Evolutionary conservation across 2,888 invertebrate species (phyloP), one percentile per base, ranked within the genome.

Genomic region (Torymus tubicola): DNA sequence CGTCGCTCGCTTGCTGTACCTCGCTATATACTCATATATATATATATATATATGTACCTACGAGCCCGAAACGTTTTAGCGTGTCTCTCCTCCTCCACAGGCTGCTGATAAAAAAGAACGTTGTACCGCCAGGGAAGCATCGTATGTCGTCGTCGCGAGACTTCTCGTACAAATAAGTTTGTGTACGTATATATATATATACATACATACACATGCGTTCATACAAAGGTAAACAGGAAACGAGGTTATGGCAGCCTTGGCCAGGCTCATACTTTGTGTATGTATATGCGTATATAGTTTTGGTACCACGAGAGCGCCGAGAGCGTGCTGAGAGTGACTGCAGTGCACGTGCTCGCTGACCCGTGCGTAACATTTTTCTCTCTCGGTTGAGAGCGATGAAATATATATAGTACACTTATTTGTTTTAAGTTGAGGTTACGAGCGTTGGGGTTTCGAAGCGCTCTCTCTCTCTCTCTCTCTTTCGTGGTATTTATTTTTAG

Each of bases 181-280:
- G 64, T 21, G 50, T 53, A 61, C 24, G 11, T 63, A 76, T 42
- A 53, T 67, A 53, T 24, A 10, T 3, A 52, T 24, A 16, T 24
- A 58, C 31, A 55, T n/a, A 31, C 21, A 11, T 63, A 77, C 21
- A 55, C 58, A 55, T 31, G 4, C 4, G 53, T 16, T 14, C 18
- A 58, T 21, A 50, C 58, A 61, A 61, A 74, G 65, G 78, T 81
- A 81, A 78, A 73, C 80, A 77, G 76, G 76, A 81, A 81, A 81
- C 18, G 76, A 77, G 68, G 64, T 57, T 77, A 68, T 31, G 63
- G 67, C 61, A 55, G 57, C 76, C 76, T 72, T 72, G 70, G 31
- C 53, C 21, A 71, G n/a, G 53, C 21, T 8, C 50, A 14, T n/a
- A n/a, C 31, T 18, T 24, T 16, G 57, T n/a, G 18, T 55, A n/a